Evolutionary conservation across 2,113 vertebrate species (phyloP), one percentile per base, ranked within the genome.

Genomic region (Psilopogon haemacephalus): DNA sequence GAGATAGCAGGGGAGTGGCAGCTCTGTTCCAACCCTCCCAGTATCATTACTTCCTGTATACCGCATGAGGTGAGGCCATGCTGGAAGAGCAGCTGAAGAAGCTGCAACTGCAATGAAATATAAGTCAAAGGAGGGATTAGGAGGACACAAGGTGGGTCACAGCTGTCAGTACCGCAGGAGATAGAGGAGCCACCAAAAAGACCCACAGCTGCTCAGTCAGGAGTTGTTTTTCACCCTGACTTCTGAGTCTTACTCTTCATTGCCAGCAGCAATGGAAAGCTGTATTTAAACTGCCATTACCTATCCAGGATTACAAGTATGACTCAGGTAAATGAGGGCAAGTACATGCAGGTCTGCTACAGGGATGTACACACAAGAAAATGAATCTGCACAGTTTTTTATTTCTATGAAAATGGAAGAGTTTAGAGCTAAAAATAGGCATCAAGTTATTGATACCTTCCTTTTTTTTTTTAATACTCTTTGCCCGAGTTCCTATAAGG

Each of bases 311-410:
- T 90, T 93, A 76, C 67, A 96, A 84, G 50, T 82, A 54, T 83
- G 81, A 93, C 82, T 93, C 76, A 71, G 48, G 69, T 91, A 93
- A 83, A 90, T 60, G 42, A 92, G 72, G 93, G 74, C 92, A 94
- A 94, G 94, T 96, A 83, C 71, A 33, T 58, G 69, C 78, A 96
- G 11, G 76, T 63, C 24, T 84, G 11, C 40, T 74, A 79, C 54
- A 75, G 84, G 7, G 84, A 70, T 62, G 65, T 67, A 40, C 84
- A 72, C 50, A 28, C 21, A 90, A 85, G 37, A 84, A 94, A 59
- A 80, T 75, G 38, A 38, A 84, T 42, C 19, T 81, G 46, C 44
- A 27, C 3, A 2, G 8, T 14, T 82, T 91, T 55, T 82, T 90
- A 68, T 78, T 88, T 62, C 48, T 63, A 11, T 71, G 70, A 85